phyloP scores from a whole-genome alignment of 1,140 invertebrate species.

The Arion vulgaris region DNA sequence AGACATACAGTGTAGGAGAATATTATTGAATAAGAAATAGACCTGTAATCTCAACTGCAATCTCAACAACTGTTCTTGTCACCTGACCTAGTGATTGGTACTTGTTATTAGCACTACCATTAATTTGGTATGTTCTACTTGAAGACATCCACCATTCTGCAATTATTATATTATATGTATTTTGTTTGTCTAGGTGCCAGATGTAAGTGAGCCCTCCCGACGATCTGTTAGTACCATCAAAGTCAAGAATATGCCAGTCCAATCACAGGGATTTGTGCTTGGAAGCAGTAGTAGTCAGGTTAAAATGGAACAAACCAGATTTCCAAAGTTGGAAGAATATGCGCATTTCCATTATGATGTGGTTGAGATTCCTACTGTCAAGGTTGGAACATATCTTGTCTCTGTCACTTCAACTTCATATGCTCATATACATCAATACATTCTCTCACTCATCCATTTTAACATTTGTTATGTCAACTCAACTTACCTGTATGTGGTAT shows the following conservation, averaged over 20 bases:
- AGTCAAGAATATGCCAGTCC: conserved; percentile 11
- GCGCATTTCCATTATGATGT: conserved; percentile 98
- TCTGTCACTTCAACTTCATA: no score
- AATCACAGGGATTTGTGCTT: not conserved
- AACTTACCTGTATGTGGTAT: no score
- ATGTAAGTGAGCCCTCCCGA: not conserved
- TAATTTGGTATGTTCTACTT: no score
- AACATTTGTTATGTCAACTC: no score
- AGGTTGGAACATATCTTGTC: conserved; percentile 47
- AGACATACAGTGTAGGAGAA: no score
- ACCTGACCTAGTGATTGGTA: no score
- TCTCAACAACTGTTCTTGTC: no score
- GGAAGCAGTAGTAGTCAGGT: conserved; percentile 67
- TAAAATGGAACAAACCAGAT: conserved; percentile 74
- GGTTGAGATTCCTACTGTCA: conserved; percentile 80
- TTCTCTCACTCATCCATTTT: no score
- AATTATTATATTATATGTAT: not conserved
- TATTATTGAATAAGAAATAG: no score
- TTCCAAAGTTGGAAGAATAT: conserved; percentile 96
- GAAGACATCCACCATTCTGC: not conserved
- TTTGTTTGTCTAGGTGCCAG: not conserved
- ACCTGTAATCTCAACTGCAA: no score
- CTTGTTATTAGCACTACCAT: no score
- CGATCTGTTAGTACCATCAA: conserved; percentile 7
- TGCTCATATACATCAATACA: no score